Conservation (phyloP, 2,888 invertebrate species). For the Invenusta paracnida region DNA sequence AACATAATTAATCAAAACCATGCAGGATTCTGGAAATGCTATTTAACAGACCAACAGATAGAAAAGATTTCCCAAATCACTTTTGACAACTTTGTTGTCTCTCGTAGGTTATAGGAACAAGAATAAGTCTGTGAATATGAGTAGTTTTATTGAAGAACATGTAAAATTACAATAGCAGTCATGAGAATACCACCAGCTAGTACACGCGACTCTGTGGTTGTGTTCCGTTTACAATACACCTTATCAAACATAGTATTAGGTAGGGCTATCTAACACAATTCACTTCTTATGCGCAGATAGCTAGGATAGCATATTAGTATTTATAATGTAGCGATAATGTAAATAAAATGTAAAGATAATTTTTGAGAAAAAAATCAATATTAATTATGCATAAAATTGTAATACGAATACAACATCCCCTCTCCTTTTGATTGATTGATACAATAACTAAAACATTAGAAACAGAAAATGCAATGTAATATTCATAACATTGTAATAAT, state of each 20-base stretch:
- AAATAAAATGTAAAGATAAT: not conserved
- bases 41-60: not conserved
- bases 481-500: not conserved
- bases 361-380: not conserved
- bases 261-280: slow-evolving; percentile 15
- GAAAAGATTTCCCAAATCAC: not conserved
- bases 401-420: not conserved
- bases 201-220: slow-evolving; percentile 9
- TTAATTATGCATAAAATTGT: not conserved
- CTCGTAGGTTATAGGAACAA: slow-evolving; percentile 16
- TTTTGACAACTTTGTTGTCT: not conserved
- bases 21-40: not conserved
- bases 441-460: not conserved
- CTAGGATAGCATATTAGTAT: not conserved
- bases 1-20: not conserved
- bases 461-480: not conserved
- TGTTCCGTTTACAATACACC: not conserved
- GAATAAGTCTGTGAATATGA: slow-evolving; percentile 15
- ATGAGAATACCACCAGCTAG: not conserved
- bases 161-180: slow-evolving; percentile 4
- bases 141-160: slow-evolving; percentile 29
- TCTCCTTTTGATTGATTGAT: not conserved
- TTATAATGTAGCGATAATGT: not conserved
- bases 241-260: slow-evolving; percentile 10
- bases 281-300: slow-evolving; percentile 2